These are phyloP conservation scores for Lordiphosa stackelbergi DNA, from an alignment of 1,140 invertebrate genomes.

Conservation along the genomic window DNA sequence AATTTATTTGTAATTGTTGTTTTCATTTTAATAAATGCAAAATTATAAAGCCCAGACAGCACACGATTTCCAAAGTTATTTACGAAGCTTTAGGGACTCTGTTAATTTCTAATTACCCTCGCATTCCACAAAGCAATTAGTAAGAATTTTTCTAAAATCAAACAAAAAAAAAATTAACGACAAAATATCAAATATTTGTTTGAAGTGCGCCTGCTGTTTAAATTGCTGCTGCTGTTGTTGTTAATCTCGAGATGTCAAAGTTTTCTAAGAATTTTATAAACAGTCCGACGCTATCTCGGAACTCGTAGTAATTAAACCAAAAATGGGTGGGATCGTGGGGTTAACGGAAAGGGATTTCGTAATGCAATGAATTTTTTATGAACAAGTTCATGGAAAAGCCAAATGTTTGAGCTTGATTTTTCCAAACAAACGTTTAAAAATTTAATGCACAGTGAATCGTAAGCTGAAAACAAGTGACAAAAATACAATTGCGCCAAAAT, in stretches of 20 bases:
- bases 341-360: no score
- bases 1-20: constrained; percentile 29
- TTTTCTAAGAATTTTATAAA: constrained; percentile 19
- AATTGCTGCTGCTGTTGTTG: neutral
- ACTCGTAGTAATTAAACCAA: no score
- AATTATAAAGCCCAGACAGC: constrained; percentile 14
- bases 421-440: constrained; percentile 2
- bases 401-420: constrained; percentile 22
- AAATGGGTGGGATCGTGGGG: no score
- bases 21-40: constrained; percentile 26
- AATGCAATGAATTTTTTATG: neutral
- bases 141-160: neutral
- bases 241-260: neutral
- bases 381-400: constrained; percentile 28
- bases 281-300: neutral
- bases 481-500: no score
- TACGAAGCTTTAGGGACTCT: no score
- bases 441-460: neutral
- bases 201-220: constrained; percentile 4
- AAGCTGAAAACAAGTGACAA: no score
- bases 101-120: no score
- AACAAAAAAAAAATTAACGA: neutral
- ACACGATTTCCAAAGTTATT: constrained; percentile 25
- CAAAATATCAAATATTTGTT: constrained; percentile 1
- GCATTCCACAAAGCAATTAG: constrained; percentile 11